Evolutionary conservation across 2,113 vertebrate species (phyloP), one percentile per base, ranked within the genome.

Genomic region (Pteronura brasiliensis): DNA sequence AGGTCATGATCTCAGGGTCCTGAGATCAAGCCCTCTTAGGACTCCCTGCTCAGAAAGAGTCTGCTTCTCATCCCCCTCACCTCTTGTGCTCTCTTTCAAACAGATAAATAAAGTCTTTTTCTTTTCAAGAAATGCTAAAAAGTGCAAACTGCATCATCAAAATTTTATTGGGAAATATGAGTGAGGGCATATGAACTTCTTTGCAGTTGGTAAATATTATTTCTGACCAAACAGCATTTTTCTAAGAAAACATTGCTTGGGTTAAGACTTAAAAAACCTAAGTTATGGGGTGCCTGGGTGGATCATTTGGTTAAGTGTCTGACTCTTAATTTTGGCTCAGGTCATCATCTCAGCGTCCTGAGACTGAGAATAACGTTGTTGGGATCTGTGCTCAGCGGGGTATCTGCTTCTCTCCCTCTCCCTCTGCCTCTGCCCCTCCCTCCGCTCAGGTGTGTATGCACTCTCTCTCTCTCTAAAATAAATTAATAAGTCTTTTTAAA

Each of bases 191-290:
- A 0, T 21, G 69, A 65, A 80, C 36, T 65, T 86, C 34, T 84
- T 65, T 81, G 31, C 0, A 96, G 31, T 92, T 15, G 39, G 4
- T 72, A 90, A 79, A 92, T 95, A 72, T 79, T 55, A 69, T 36
- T 92, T 91, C 39, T 89, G 44, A 44, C 36, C 7, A 93, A 82
- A 94, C 4, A 55, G 25, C 13, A 82, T 61, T 96, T 96, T 95
- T 88, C 31, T 85, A 90, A 92, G 57, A 89, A 92, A 89, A 59
- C 4, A 69, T 42, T 44, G 18, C 23, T 84, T 72, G 44, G 59
- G 18, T 10, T 90, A 84, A 88, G 29, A 86, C 13, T 87, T 82
- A 77, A 49, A 96, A 86, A 61, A 80, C 6, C 14, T 63, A 74
- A 31, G 27, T 83, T 72, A 80, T 74, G 65, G 31, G 65, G 67